A percentile compares a stretch with the other conserved stretches of the same genome.
These are phyloP conservation scores for Pipistrellus pygmaeus DNA, from an alignment of 2,797 vertebrate genomes.

Conservation along the genomic window DNA sequence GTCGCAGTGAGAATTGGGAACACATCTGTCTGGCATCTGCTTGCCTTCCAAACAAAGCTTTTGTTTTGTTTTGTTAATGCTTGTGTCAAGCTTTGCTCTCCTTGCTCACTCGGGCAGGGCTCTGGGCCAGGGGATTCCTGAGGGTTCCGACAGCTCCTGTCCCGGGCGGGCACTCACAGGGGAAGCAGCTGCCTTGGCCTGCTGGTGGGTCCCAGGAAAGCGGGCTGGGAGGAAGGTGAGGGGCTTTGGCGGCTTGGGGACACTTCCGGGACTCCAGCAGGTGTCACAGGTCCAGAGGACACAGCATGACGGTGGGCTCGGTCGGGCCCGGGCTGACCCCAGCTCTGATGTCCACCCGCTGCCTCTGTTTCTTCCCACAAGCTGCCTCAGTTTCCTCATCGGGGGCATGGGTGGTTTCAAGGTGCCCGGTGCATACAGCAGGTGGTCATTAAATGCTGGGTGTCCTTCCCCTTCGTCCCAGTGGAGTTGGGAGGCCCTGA, in stretches of 20 bases:
- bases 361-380: accelerated
- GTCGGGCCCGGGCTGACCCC: accelerated
- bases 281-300: not conserved
- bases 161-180: accelerated
- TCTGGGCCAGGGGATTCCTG: not conserved
- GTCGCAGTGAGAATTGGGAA: not conserved
- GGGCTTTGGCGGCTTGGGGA: not conserved
- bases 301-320: accelerated
- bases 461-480: not conserved
- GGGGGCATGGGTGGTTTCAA: accelerated
- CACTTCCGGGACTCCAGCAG: accelerated
- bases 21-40: not conserved
- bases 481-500: accelerated
- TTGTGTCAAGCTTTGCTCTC: not conserved
- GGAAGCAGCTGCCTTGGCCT: not conserved
- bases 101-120: not conserved
- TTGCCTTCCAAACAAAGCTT: not conserved
- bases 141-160: not conserved
- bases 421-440: not conserved
- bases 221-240: not conserved
- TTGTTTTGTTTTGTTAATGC: not conserved
- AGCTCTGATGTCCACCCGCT: accelerated
- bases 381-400: not conserved
- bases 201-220: not conserved
- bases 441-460: accelerated